Evolutionary conservation across 2,888 invertebrate genomes (phyloP).

Genomic region (Willowsia nigromaculata): DNA sequence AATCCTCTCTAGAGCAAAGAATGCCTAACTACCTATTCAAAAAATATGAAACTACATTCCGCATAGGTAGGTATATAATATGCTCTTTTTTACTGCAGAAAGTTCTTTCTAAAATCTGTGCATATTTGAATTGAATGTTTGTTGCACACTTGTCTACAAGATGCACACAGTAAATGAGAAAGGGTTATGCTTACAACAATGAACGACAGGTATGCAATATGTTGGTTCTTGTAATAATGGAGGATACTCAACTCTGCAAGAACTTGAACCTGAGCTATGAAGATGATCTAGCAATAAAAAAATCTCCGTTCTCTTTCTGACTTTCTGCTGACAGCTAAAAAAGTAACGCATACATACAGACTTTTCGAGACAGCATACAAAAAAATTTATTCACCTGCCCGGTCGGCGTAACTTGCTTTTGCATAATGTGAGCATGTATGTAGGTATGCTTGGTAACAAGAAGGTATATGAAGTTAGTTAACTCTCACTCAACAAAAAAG

Average conservation of each 20-base stretch:
- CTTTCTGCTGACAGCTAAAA: conserved; percentile 15
- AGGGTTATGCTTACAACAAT: conserved; percentile 2
- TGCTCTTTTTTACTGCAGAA: not conserved
- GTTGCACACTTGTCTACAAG: not conserved
- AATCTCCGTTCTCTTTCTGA: conserved; percentile 1
- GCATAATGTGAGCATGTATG: not conserved
- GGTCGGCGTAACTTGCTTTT: not conserved
- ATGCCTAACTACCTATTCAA: not conserved
- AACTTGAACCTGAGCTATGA: conserved; percentile 44
- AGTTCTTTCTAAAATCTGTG: not conserved
- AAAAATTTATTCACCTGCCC: not conserved
- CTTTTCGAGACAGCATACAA: not conserved
- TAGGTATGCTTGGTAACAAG: not conserved
- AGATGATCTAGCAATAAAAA: not conserved
- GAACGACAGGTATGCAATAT: conserved; percentile 26
- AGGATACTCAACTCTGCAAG: conserved; percentile 6
- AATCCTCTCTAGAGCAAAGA: not conserved
- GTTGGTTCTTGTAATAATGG: not conserved
- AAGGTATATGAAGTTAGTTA: not conserved
- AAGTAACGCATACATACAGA: not conserved
- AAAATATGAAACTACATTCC: too few relatives aligned
- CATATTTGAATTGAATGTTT: not conserved
- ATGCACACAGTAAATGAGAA: not conserved
- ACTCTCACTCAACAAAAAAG: not conserved
- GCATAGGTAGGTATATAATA: not conserved